A percentile compares a stretch with the other conserved stretches of the same genome.
These are phyloP conservation scores for Edolisoma coerulescens DNA, from an alignment of 2,113 vertebrate genomes.

Conservation along the genomic window DNA sequence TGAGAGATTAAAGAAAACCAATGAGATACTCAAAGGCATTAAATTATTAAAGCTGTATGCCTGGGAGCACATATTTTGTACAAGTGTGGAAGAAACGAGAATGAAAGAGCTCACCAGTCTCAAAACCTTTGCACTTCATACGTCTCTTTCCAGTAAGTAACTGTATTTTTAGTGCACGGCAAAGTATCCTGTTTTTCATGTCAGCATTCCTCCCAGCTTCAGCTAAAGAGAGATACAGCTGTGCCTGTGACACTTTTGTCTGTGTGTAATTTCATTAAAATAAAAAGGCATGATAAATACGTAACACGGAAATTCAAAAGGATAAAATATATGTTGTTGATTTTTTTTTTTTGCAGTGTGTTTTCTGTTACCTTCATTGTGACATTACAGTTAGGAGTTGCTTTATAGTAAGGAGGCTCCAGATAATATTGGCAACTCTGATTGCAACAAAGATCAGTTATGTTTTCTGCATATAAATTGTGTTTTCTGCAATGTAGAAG, in stretches of 20 bases:
- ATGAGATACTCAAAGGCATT: slow-evolving; percentile 96
- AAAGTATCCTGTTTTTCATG: not conserved
- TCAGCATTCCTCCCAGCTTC: not conserved
- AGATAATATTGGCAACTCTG: not conserved
- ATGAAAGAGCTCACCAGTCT: slow-evolving; percentile 90
- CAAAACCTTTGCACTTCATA: slow-evolving; percentile 86
- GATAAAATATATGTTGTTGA: not conserved
- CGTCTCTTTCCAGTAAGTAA: slow-evolving; percentile 86
- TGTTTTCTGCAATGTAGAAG: not conserved
- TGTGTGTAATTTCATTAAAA: not conserved
- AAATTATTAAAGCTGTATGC: slow-evolving; percentile 95
- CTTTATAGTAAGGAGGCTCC: not conserved
- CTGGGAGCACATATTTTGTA: slow-evolving; percentile 97
- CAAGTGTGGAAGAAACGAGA: slow-evolving; percentile 89
- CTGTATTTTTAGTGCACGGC: not conserved
- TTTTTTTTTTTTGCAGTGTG: not conserved
- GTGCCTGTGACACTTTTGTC: not conserved
- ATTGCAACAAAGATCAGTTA: not conserved
- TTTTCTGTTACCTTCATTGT: not conserved
- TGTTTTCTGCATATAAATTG: not conserved
- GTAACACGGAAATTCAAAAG: not conserved
- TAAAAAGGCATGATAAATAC: not conserved
- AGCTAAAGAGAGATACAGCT: not conserved
- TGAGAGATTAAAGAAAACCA: slow-evolving; percentile 95
- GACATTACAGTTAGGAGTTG: not conserved